Percentiles rank a stretch among this genome's conserved stretches.
Evolutionary conservation across 2,113 vertebrate species (phyloP).

Genomic region (Menura novaehollandiae): DNA sequence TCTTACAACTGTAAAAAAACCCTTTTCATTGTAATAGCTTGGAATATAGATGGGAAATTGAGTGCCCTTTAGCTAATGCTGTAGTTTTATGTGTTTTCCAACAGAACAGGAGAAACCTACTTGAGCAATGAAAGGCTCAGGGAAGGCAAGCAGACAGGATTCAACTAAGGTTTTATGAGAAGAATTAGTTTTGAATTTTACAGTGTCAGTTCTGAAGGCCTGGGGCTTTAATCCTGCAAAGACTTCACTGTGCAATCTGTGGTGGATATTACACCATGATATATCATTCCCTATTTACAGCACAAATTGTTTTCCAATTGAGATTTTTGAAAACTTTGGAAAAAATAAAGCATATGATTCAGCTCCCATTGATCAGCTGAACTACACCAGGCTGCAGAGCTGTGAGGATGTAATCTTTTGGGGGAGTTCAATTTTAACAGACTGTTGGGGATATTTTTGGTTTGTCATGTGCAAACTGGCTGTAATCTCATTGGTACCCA

Average conservation of each 20-base stretch:
- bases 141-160: neutral
- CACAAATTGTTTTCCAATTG: neutral
- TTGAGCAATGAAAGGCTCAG: neutral
- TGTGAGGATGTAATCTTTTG: constrained; percentile 15
- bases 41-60: neutral
- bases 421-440: constrained; percentile 50
- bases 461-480: constrained; percentile 23
- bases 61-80: constrained; percentile 16
- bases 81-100: neutral
- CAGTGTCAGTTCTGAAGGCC: neutral
- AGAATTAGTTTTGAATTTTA: constrained; percentile 9
- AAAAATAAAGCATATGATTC: constrained; percentile 27
- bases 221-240: neutral
- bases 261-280: neutral
- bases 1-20: neutral
- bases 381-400: neutral
- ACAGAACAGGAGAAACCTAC: neutral
- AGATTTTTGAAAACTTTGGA: neutral
- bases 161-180: constrained; percentile 11
- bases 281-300: neutral
- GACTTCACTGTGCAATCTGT: neutral
- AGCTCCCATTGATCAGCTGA: constrained; percentile 51
- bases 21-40: neutral
- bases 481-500: constrained; percentile 16
- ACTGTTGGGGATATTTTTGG: constrained; percentile 46